These are phyloP conservation scores for Corvus cornix DNA, from an alignment of 2,113 vertebrate genomes.

Conservation along the genomic window DNA sequence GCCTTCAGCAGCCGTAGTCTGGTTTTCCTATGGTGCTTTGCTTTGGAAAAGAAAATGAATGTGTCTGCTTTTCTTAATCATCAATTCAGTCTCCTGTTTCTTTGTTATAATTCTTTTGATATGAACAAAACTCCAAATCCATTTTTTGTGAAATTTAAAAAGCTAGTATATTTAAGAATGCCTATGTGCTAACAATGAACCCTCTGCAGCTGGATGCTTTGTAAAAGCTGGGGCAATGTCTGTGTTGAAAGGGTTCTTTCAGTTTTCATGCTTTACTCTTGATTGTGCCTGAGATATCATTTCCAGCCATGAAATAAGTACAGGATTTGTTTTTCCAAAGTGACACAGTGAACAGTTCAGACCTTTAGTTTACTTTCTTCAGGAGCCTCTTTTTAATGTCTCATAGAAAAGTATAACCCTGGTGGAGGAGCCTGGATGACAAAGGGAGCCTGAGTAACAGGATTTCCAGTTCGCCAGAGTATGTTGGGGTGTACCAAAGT, in stretches of 20 bases:
- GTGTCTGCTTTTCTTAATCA: constrained; percentile 63
- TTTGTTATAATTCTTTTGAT: constrained; percentile 74
- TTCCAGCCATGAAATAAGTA: neutral
- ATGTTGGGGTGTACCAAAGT: neutral
- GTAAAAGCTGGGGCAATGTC: neutral
- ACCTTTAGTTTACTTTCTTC: neutral
- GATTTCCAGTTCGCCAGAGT: neutral
- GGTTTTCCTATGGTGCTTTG: constrained; percentile 38
- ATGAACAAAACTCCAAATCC: constrained; percentile 60
- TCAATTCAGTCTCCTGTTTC: constrained; percentile 59
- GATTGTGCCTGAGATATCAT: constrained; percentile 13
- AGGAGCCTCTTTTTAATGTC: neutral
- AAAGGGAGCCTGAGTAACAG: neutral
- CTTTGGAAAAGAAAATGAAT: constrained; percentile 59
- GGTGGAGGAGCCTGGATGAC: neutral
- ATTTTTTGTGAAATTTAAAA: constrained; percentile 54
- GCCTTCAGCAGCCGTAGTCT: constrained; percentile 26
- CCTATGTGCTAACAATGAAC: neutral
- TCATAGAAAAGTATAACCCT: neutral
- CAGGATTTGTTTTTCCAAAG: neutral
- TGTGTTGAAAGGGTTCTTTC: neutral
- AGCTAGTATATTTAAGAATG: constrained; percentile 27
- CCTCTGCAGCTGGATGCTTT: constrained; percentile 8
- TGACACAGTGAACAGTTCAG: neutral
- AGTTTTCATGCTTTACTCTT: constrained; percentile 5